These are phyloP conservation scores for Tenebrio molitor DNA, from an alignment of 1,140 invertebrate species.

Conservation along the genomic window DNA sequence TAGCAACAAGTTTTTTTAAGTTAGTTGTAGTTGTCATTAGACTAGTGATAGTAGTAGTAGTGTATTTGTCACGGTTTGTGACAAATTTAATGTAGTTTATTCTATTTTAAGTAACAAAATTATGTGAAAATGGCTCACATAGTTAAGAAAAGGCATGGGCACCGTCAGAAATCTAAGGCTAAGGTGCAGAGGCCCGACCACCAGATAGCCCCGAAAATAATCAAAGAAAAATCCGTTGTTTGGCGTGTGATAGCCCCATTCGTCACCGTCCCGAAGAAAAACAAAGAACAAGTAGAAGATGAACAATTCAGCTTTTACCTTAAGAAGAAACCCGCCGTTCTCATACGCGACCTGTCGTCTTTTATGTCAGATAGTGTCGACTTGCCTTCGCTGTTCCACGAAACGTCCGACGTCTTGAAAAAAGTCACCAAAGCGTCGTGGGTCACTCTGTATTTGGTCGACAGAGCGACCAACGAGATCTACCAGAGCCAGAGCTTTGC, in stretches of 20 bases:
- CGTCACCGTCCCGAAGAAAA: conserved; percentile 6
- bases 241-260: conserved; percentile 11
- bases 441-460: conserved; percentile 69
- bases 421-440: conserved; percentile 69
- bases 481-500: conserved; percentile 65
- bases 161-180: too few relatives aligned
- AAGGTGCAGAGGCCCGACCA: too few relatives aligned
- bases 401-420: conserved; percentile 71
- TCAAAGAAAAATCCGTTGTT: too few relatives aligned
- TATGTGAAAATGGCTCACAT: conserved; percentile 23
- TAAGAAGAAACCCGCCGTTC: conserved; percentile 61
- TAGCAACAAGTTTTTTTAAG: too few relatives aligned
- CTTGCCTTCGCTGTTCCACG: conserved; percentile 68
- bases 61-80: not conserved
- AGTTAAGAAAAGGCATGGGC: not conserved
- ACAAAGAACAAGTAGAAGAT: conserved; percentile 53
- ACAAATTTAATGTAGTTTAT: conserved; percentile 2
- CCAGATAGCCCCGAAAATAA: too few relatives aligned
- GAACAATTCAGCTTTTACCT: conserved; percentile 62
- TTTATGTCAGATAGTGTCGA: conserved; percentile 62
- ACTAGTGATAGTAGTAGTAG: conserved; percentile 31
- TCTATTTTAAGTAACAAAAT: conserved; percentile 1
- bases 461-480: conserved; percentile 68
- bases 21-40: too few relatives aligned
- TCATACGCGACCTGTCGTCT: conserved; percentile 57